Evolutionary conservation across 2,113 vertebrate genomes (phyloP), one percentile per base, ranked within the genome.

Genomic region (Aspidoscelis tigris): DNA sequence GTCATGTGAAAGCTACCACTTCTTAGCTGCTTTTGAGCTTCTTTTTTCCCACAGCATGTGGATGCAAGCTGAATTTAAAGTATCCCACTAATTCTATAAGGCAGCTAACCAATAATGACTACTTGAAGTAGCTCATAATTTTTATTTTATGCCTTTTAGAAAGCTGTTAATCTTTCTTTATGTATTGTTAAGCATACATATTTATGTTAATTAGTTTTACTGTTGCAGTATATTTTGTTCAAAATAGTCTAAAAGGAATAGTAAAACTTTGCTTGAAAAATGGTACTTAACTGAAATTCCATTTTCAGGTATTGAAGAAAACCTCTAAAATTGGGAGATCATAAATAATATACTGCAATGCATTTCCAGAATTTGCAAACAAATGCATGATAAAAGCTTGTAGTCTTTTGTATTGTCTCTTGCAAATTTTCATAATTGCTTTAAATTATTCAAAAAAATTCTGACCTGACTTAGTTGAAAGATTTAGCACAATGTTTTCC

Each of bases 391-490:
- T 47, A 72, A 14, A 72, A 14, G 21, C 20, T 78, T 90, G 84
- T 81, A 79, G 84, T 81, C 65, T 76, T 43, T 81, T 7, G 0
- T 76, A 64, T 80, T 33, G 75, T 58, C 80, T 20, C 39, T 82
- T 71, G 82, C 84, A 75, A 33, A 69, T 58, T 78, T 9, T 65
- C 50, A 50, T 72, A 68, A 70, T 74, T 71, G 76, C 64, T 80
- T 20, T 82, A 66, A 84, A 84, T 84, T 91, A 83, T 80, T 80
- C 82, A 73, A 68, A 80, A 73, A n/a, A 72, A 21, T 81, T 81
- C 58, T 73, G 58, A 33, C 44, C 14, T 61, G 39, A 16, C 76
- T 53, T 74, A 21, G 47, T 65, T 78, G 73, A 61, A 73, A 80
- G 47, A 76, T 65, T 85, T 88, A 80, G 43, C 74, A 33, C 18